phyloP scores from a whole-genome alignment of 92 coral and sea anemone genomes.

The Phenganax stokvisi region DNA sequence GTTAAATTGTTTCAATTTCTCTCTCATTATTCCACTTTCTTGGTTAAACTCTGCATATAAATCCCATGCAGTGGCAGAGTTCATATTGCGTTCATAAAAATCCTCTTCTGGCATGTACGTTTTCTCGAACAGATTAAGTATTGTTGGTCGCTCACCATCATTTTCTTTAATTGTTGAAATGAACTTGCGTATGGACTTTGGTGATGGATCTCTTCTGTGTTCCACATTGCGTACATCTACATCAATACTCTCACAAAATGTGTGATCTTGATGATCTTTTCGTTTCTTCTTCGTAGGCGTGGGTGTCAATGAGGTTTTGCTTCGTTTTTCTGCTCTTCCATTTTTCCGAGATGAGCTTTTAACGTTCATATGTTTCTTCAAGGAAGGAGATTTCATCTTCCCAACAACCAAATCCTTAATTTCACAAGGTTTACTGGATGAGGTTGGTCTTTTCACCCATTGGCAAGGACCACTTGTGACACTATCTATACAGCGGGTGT shows the following conservation, averaged over 20 bases:
- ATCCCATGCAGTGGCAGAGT: too few species aligned
- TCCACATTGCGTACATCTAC: not conserved
- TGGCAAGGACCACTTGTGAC: slow-evolving; percentile 55
- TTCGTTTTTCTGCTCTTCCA: too few species aligned
- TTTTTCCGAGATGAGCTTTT: too few species aligned
- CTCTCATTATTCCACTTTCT: not conserved
- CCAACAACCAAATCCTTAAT: slow-evolving; percentile 40
- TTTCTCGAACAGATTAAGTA: not conserved
- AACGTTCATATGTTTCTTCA: not conserved
- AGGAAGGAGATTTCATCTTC: not conserved
- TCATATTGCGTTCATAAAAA: too few species aligned
- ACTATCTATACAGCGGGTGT: slow-evolving; percentile 34
- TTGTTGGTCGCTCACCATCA: not conserved
- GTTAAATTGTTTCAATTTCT: not conserved
- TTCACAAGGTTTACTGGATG: slow-evolving; percentile 40
- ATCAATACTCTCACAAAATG: not conserved
- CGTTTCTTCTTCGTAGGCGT: not conserved
- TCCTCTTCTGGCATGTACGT: not conserved
- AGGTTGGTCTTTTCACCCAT: slow-evolving; percentile 43
- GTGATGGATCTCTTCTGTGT: slow-evolving; percentile 4
- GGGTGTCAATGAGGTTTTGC: not conserved
- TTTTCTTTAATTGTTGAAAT: not conserved
- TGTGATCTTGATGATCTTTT: not conserved
- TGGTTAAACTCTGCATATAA: too few species aligned
- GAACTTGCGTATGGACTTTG: not conserved